Base-by-base conservation (phyloP, 1,140 invertebrate species). In the Amphibalanus amphitrite region DNA sequence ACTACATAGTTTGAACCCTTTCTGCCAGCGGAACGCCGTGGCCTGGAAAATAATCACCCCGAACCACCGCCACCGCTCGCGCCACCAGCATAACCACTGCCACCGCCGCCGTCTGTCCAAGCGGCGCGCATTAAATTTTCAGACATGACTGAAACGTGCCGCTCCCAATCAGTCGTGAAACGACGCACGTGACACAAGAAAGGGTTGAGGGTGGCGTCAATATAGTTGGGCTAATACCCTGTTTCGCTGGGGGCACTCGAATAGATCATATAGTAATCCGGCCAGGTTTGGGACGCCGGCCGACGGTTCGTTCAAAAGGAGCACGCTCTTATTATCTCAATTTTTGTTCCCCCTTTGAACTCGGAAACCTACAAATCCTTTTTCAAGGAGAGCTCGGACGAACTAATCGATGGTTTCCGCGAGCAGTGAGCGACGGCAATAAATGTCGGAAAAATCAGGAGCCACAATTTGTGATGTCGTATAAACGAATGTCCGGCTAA, bases 101-200 rank as follows among this genome's bases (percentile, higher is more conserved):
- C n/a, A 1, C 47, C 47, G 23, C 47, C 47, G 47, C 47, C 47
- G 47, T 20, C 20, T 59, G 47, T 59, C 47, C 47, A 59, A 59
- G 47, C 47, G 47, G 47, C 47, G 23, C 47, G 20, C 47, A 59
- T 59, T 20, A 59, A 59, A 59, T 59, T 59, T 59, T 59, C 47
- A 59, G 47, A 59, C 47, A 59, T 59, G 47, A 59, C 47, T 59
- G 47, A 59, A 59, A 59, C 47, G 47, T 59, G 47, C 47, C 47
- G 47, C 47, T 20, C 23, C 47, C 47, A 59, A 59, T 59, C 47
- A 59, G 10, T 20, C 47, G 47, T 59, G 47, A 59, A 59, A 59
- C 47, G 47, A 20, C 13, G 47, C 47, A 59, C 47, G 47, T 59
- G 47, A 59, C 47, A 59, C 47, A 59, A 59, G 47, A 59, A 59